phyloP scores from a whole-genome alignment of 2,888 invertebrate species.

The Tipula vernalis region DNA sequence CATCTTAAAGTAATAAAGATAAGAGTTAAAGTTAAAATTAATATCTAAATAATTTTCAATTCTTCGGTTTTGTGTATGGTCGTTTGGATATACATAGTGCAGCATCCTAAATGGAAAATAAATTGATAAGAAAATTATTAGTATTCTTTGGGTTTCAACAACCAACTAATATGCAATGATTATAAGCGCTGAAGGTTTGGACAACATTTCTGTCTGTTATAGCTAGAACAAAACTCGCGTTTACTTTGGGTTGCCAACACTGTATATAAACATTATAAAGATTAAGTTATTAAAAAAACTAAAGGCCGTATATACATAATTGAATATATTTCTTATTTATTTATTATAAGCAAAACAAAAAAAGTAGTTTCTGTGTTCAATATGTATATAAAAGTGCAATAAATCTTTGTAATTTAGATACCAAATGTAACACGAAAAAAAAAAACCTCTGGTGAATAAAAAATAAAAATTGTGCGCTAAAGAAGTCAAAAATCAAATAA shows the following conservation, averaged over 20 bases:
- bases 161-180: not conserved
- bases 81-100: not conserved
- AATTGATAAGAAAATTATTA: conserved; percentile 4
- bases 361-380: not conserved
- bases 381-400: not conserved
- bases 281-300: not conserved
- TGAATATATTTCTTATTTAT: not conserved
- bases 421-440: not conserved
- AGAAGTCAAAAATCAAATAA: conserved; percentile 4
- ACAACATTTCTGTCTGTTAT: not conserved
- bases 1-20: not conserved
- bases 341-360: not conserved
- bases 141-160: not conserved
- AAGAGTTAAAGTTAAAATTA: not conserved
- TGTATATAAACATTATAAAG: not conserved
- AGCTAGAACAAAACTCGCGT: no score
- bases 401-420: conserved; percentile 4
- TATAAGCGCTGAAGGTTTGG: not conserved
- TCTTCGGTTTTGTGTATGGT: not conserved
- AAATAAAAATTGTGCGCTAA: not conserved
- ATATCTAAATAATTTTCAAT: not conserved
- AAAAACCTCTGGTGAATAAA: not conserved
- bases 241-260: not conserved
- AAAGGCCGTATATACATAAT: not conserved
- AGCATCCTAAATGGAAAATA: conserved; percentile 4